These are phyloP conservation scores for Notodonta ziczac DNA, from an alignment of 2,888 invertebrate genomes.

Conservation along the genomic window DNA sequence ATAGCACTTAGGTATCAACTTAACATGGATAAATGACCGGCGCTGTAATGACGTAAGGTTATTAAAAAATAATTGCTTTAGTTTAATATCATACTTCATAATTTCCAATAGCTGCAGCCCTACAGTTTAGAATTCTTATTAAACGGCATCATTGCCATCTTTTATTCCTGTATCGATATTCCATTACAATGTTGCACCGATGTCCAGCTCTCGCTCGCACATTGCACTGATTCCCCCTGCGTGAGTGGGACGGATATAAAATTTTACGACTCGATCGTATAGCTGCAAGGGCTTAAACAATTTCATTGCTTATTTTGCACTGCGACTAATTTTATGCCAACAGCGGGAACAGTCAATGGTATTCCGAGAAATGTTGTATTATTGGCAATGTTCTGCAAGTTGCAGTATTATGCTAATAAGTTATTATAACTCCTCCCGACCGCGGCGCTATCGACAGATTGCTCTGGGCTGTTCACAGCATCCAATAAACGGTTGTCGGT, in stretches of 20 bases:
- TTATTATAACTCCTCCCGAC: slow-evolving; percentile 21
- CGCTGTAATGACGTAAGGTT: slow-evolving; percentile 8
- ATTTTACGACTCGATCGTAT: slow-evolving; percentile 74
- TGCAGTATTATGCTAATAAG: slow-evolving; percentile 25
- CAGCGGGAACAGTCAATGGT: slow-evolving; percentile 47
- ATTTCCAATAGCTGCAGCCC: slow-evolving; percentile 20
- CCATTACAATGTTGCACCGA: slow-evolving; percentile 64
- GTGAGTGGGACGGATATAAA: slow-evolving; percentile 49
- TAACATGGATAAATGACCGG: not conserved
- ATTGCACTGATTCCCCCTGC: slow-evolving; percentile 18
- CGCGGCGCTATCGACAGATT: not conserved
- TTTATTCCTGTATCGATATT: slow-evolving; percentile 67
- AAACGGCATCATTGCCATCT: slow-evolving; percentile 56
- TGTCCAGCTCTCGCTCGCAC: slow-evolving; percentile 50
- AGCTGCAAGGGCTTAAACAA: slow-evolving; percentile 65
- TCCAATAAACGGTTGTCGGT: not conserved
- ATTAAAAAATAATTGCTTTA: slow-evolving; percentile 10
- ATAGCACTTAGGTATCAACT: no score
- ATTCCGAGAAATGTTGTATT: slow-evolving; percentile 57
- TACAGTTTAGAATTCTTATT: slow-evolving; percentile 39
- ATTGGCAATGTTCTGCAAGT: slow-evolving; percentile 33
- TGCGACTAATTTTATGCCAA: slow-evolving; percentile 78
- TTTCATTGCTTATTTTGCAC: slow-evolving; percentile 77
- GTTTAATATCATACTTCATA: not conserved
- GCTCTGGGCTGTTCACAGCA: not conserved